Percentiles rank a stretch among this genome's conserved stretches.
phyloP scores from a whole-genome alignment of 2,888 invertebrate genomes.

The Odiellus spinosus region DNA sequence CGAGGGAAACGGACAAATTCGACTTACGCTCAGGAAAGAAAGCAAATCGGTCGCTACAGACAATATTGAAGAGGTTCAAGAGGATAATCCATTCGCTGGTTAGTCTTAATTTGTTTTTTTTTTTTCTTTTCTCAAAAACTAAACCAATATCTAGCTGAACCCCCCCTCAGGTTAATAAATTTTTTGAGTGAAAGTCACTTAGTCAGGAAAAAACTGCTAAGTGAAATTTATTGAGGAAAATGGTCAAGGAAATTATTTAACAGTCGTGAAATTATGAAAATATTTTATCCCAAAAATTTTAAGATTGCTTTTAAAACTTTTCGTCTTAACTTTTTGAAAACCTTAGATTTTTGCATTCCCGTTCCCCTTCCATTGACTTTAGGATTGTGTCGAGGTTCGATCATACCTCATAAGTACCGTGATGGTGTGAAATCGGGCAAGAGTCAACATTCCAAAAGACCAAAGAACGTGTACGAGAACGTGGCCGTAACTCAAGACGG shows the following conservation, averaged over 20 bases:
- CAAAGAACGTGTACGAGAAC: slow-evolving; percentile 1
- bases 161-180: not conserved
- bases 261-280: not conserved
- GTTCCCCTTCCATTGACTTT: too few relatives aligned
- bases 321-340: too few relatives aligned
- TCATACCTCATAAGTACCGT: slow-evolving; percentile 5
- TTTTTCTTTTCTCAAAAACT: not conserved
- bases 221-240: too few relatives aligned
- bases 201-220: too few relatives aligned
- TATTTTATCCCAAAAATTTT: not conserved
- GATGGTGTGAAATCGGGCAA: not conserved
- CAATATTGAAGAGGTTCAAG: slow-evolving; percentile 35
- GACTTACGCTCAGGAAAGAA: slow-evolving; percentile 12
- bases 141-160: not conserved
- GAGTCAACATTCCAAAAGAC: not conserved
- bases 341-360: too few relatives aligned
- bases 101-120: slow-evolving; percentile 14
- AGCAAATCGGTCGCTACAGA: slow-evolving; percentile 61
- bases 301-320: too few relatives aligned
- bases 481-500: slow-evolving; percentile 6
- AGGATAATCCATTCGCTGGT: slow-evolving; percentile 78
- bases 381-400: slow-evolving; percentile 20
- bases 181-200: too few relatives aligned
- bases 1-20: slow-evolving; percentile 13
- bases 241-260: too few relatives aligned